Evolutionary conservation across 2,113 vertebrate genomes (phyloP).

Genomic region (Entelurus aequoreus): DNA sequence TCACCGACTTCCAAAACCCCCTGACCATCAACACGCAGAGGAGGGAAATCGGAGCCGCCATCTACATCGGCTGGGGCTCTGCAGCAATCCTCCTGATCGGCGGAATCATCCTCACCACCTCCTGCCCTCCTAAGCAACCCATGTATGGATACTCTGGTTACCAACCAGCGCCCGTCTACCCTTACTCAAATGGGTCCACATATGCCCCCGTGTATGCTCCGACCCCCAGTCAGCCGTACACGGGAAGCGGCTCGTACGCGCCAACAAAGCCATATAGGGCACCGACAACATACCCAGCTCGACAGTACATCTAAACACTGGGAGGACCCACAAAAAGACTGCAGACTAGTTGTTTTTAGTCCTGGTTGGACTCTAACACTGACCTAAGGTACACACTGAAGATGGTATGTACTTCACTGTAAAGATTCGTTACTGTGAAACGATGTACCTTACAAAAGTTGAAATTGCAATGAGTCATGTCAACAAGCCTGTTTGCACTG

Average conservation of each 20-base stretch:
- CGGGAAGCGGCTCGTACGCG: constrained; percentile 34
- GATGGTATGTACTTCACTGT: not conserved
- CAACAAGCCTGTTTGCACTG: not conserved
- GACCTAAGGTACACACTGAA: not conserved
- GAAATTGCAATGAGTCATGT: not conserved
- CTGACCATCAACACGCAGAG: constrained; percentile 48
- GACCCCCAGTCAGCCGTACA: constrained; percentile 44
- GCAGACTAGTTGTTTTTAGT: not conserved
- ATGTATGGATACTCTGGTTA: constrained; percentile 46
- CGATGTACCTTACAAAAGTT: too few relatives aligned
- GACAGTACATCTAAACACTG: constrained; percentile 43
- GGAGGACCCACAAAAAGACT: constrained; percentile 2
- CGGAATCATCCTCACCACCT: constrained; percentile 67
- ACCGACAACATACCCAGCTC: constrained; percentile 34
- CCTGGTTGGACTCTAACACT: not conserved
- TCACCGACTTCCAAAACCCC: constrained; percentile 61
- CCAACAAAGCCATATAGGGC: constrained; percentile 55
- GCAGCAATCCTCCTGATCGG: constrained; percentile 59
- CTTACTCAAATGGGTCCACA: constrained; percentile 29
- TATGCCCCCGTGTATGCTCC: constrained; percentile 58
- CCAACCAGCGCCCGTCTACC: constrained; percentile 37
- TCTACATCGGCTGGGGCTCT: constrained; percentile 74
- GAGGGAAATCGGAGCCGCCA: constrained; percentile 67
- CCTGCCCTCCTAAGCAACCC: constrained; percentile 62
- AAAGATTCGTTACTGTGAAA: not conserved